These are phyloP conservation scores for Hirudinaria manillensis DNA, from an alignment of 2,888 invertebrate genomes.

Conservation along the genomic window DNA sequence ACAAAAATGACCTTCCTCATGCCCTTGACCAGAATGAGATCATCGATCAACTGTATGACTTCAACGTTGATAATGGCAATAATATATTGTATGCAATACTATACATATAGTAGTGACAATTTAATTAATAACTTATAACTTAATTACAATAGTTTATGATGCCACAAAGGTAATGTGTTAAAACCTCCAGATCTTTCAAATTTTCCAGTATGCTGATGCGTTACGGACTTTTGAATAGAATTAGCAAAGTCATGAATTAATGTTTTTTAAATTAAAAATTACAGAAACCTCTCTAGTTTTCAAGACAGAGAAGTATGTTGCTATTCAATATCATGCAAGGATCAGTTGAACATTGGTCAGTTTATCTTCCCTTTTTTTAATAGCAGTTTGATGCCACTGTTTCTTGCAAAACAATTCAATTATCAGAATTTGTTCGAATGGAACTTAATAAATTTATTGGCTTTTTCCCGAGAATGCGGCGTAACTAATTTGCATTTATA, in stretches of 20 bases:
- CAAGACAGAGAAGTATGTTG: conserved; percentile 99
- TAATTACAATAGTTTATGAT: not conserved
- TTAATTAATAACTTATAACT: not conserved
- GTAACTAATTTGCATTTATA: too few species aligned
- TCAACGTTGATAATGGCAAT: not conserved
- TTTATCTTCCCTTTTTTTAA: conserved; percentile 15
- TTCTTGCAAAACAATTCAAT: too few species aligned
- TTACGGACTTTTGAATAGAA: too few species aligned
- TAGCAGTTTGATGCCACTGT: not conserved
- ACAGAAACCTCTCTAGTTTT: conserved; percentile 92
- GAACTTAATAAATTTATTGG: too few species aligned
- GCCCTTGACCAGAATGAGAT: conserved; percentile 96
- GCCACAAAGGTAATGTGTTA: too few species aligned
- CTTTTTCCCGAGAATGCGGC: too few species aligned
- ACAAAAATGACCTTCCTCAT: conserved; percentile 93
- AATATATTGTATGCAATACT: not conserved
- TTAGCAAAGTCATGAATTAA: too few species aligned
- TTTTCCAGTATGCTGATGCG: too few species aligned
- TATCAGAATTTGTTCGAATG: too few species aligned
- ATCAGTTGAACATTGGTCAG: conserved; percentile 88
- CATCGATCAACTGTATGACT: conserved; percentile 84
- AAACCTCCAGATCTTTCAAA: not conserved
- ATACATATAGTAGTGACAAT: not conserved
- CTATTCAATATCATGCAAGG: conserved; percentile 99
- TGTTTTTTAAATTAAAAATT: conserved; percentile 29